Evolutionary conservation across 2,797 vertebrate genomes (phyloP).

Genomic region (Babyrousa celebensis): DNA sequence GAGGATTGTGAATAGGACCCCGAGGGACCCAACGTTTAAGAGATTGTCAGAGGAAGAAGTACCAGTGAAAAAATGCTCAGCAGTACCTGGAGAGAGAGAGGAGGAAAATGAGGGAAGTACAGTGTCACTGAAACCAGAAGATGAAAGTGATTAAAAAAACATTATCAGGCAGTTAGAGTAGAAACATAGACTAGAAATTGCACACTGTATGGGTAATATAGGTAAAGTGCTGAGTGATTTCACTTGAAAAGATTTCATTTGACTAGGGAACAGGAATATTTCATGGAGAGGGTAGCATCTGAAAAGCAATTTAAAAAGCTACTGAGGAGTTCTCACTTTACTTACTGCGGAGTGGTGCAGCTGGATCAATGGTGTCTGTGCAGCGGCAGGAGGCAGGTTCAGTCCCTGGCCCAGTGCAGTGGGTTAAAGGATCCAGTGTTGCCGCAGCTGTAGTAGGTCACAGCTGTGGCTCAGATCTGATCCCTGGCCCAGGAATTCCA

Average conservation of each 20-base stretch:
- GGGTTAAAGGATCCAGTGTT: too few species aligned
- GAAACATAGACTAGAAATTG: neutral
- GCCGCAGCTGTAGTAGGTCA: too few species aligned
- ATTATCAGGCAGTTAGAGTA: neutral
- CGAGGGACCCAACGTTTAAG: neutral
- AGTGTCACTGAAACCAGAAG: constrained; percentile 8
- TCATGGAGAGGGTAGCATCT: neutral
- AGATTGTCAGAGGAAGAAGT: neutral
- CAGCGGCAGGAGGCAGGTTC: too few species aligned
- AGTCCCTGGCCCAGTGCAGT: too few species aligned
- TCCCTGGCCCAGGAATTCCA: too few species aligned
- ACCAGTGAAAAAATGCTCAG: neutral
- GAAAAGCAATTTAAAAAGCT: neutral
- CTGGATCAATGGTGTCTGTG: too few species aligned
- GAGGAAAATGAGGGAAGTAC: neutral
- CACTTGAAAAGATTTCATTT: neutral
- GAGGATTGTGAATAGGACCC: too few species aligned
- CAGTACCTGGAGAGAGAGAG: neutral
- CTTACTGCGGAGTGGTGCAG: too few species aligned
- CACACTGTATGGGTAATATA: neutral
- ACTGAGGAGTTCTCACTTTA: too few species aligned
- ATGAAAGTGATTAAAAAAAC: neutral
- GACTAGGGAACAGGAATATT: neutral
- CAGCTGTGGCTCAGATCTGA: too few species aligned
- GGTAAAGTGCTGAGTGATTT: constrained; percentile 3